These are phyloP conservation scores for Heliocidaris erythrogramma DNA, from an alignment of 35 echinoderm and acorn worm genomes.

Conservation along the genomic window DNA sequence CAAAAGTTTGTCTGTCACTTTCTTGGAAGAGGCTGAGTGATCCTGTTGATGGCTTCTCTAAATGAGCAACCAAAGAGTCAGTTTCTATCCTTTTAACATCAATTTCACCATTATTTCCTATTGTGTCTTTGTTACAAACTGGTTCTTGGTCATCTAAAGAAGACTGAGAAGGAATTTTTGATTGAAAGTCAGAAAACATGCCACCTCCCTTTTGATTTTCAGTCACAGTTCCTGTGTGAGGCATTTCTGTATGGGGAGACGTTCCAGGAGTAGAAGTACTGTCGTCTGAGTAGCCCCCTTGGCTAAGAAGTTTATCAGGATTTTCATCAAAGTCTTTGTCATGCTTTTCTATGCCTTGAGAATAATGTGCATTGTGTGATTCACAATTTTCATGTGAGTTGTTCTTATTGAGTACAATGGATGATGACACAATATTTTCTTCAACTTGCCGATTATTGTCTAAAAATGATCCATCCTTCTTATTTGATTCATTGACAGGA, in stretches of 20 bases:
- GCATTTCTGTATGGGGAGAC: not conserved
- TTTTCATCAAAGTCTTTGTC: not conserved
- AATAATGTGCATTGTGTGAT: not conserved
- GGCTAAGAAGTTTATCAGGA: not conserved
- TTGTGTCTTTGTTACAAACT: not conserved
- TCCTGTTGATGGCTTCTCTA: conserved; percentile 23
- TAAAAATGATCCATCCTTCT: not conserved
- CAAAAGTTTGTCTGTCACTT: conserved; percentile 45
- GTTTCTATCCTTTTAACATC: not conserved
- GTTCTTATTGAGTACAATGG: conserved; percentile 29
- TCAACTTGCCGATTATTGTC: not conserved
- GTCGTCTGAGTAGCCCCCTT: not conserved
- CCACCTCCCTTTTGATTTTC: not conserved
- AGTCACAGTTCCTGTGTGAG: not conserved
- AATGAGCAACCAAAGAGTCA: not conserved
- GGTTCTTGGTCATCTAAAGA: not conserved
- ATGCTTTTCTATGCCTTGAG: not conserved
- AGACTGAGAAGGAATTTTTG: not conserved
- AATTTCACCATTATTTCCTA: not conserved
- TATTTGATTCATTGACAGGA: not conserved
- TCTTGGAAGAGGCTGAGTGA: conserved; percentile 20
- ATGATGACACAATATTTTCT: not conserved
- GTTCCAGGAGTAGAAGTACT: not conserved
- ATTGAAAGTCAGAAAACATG: not conserved
- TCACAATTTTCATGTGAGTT: conserved; percentile 45